Base-by-base conservation (phyloP, 2,888 invertebrate species). In the Cephus runcator region DNA sequence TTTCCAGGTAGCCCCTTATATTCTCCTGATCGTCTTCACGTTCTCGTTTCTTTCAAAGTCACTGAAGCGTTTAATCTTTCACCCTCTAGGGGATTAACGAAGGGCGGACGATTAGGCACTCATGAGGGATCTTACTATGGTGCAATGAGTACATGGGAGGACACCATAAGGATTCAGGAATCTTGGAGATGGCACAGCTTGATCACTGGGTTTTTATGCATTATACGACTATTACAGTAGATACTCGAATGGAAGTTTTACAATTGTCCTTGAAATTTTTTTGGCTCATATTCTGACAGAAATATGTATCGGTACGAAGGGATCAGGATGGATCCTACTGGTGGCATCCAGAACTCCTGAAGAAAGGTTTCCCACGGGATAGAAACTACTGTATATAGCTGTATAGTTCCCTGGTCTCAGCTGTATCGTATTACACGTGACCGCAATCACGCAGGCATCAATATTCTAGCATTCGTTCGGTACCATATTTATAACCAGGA, bases 371-470 rank as follows among this genome's bases (percentile, higher is more conserved):
- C 71, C 71, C 71, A 31, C 71, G 2, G 71, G 71, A 71, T 71
- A 15, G 71, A 31, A 23, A 12, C 71, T 12, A 71, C 71, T 23
- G 33, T 12, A 71, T 71, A 71, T 31, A 71, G 31, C 71, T 34
- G 33, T 71, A 90, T 91, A 83, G 80, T 90, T 79, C 76, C 91
- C 91, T 91, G 91, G 79, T 91, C 87, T 81, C 82, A 83, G 88
- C 87, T 90, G 91, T 91, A 91, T 91, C 91, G 88, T 83, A 84
- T 91, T 91, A 91, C 91, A 90, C 91, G 89, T 90, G 90, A 89
- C 88, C 85, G 87, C 83, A 85, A 86, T 86, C 79, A 79, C 79
- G 77, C 77, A 31, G 12, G 34, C 56, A 56, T 56, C 56, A 23
- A 56, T 56, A 56, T 56, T 56, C 56, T 9, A 56, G 23, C 23